Percentiles rank a stretch among this genome's conserved stretches.
Conservation (phyloP, 2,113 vertebrate genomes). For the Ariopsis seemanni region DNA sequence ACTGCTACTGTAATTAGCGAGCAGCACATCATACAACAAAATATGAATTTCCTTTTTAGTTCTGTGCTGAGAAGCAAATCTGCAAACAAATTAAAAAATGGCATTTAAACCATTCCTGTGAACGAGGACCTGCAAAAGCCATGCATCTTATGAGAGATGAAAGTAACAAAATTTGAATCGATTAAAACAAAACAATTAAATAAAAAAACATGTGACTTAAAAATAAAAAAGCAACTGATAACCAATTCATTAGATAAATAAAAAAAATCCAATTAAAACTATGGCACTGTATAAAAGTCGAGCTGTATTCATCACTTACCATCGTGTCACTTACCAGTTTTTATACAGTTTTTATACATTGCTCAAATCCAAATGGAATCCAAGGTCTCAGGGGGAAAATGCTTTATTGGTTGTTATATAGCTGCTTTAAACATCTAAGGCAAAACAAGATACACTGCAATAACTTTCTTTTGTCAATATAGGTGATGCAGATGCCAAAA, state of each 20-base stretch:
- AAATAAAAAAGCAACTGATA: background rate
- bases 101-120: background rate
- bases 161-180: background rate
- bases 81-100: background rate
- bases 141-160: background rate
- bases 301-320: background rate
- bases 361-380: background rate
- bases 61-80: background rate
- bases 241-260: background rate
- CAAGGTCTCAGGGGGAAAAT: background rate
- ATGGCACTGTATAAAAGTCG: background rate
- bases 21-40: background rate
- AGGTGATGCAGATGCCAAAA: background rate
- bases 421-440: background rate
- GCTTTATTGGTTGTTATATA: constrained; percentile 19
- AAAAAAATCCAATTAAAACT: background rate
- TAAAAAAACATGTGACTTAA: background rate
- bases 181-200: background rate
- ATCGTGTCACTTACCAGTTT: background rate
- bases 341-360: background rate
- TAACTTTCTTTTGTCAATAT: background rate
- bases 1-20: background rate
- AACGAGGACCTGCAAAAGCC: background rate
- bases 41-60: background rate
- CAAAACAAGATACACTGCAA: background rate